phyloP scores from a whole-genome alignment of 2,797 vertebrate species.

The Epinephelus awoara region DNA sequence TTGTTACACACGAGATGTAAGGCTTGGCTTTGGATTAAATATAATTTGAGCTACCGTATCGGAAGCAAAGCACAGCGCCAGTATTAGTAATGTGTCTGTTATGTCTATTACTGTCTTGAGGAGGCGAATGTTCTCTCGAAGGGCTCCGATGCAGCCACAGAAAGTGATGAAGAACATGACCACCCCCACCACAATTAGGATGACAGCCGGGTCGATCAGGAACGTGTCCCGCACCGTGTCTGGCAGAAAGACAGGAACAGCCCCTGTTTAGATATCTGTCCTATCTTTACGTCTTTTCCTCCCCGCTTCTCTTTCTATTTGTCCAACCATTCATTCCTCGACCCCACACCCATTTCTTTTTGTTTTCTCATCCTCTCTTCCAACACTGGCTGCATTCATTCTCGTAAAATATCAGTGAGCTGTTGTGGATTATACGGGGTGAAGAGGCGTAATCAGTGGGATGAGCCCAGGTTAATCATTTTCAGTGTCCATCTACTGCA shows the following conservation, averaged over 20 bases:
- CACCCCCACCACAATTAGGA: conserved; percentile 88
- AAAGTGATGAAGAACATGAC: conserved; percentile 91
- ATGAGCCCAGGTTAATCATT: conserved; percentile 42
- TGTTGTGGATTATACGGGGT: conserved; percentile 41
- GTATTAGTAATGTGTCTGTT: conserved; percentile 47
- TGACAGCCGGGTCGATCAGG: conserved; percentile 86
- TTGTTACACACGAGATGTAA: conserved; percentile 16
- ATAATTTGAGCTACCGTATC: conserved; percentile 9
- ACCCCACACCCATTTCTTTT: background rate
- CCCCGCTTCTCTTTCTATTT: background rate
- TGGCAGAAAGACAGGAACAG: conserved; percentile 67
- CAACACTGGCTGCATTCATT: background rate
- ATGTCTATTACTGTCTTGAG: conserved; percentile 84
- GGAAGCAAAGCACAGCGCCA: conserved; percentile 13
- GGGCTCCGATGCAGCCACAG: conserved; percentile 87
- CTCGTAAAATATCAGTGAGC: conserved; percentile 38
- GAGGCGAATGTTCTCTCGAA: conserved; percentile 87
- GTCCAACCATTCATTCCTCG: conserved; percentile 4
- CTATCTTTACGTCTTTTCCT: background rate
- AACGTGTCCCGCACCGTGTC: conserved; percentile 87
- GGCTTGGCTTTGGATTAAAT: conserved; percentile 20
- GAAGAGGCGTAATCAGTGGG: conserved; percentile 22
- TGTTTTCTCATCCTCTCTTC: background rate
- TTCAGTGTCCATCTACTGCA: conserved; percentile 20
- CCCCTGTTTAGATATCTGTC: conserved; percentile 34